Conservation (phyloP, 2,888 invertebrate genomes). For the Liodrosophila aerea region DNA sequence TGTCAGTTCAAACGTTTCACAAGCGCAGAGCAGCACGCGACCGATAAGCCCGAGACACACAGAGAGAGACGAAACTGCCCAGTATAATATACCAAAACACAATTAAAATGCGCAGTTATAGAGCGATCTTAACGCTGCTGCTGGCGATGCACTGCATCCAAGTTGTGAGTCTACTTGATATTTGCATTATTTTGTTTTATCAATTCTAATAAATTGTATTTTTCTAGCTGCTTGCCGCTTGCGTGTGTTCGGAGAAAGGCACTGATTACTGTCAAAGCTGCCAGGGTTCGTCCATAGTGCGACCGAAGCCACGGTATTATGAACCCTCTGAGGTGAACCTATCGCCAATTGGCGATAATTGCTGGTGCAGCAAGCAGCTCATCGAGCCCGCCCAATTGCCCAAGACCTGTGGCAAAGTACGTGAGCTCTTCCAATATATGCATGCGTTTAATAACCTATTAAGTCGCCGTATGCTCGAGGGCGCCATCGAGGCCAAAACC, state of each 20-base stretch:
- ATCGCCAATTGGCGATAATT: conserved; percentile 79
- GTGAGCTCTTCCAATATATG: conserved; percentile 75
- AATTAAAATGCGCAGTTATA: conserved; percentile 41
- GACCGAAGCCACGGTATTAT: conserved; percentile 67
- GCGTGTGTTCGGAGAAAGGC: conserved; percentile 79
- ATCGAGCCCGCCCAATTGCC: conserved; percentile 81
- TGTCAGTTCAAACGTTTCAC: conserved; percentile 67
- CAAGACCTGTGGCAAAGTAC: conserved; percentile 78
- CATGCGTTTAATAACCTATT: conserved; percentile 71
- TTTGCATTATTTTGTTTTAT: not conserved
- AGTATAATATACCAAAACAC: not conserved
- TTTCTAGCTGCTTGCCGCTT: conserved; percentile 75
- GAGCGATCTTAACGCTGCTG: conserved; percentile 46
- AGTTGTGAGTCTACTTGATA: conserved; percentile 34
- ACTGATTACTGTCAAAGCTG: conserved; percentile 72
- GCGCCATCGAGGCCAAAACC: conserved; percentile 68
- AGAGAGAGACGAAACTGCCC: not conserved
- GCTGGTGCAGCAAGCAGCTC: conserved; percentile 80
- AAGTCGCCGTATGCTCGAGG: conserved; percentile 69
- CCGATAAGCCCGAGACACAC: conserved; percentile 46
- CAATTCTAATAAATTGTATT: not conserved
- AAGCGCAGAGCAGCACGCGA: conserved; percentile 57
- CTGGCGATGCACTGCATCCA: conserved; percentile 51
- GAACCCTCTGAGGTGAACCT: conserved; percentile 57
- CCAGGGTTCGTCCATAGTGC: conserved; percentile 51